Conservation (phyloP, 2,113 vertebrate species). For the Sylvilagus bachmani region DNA sequence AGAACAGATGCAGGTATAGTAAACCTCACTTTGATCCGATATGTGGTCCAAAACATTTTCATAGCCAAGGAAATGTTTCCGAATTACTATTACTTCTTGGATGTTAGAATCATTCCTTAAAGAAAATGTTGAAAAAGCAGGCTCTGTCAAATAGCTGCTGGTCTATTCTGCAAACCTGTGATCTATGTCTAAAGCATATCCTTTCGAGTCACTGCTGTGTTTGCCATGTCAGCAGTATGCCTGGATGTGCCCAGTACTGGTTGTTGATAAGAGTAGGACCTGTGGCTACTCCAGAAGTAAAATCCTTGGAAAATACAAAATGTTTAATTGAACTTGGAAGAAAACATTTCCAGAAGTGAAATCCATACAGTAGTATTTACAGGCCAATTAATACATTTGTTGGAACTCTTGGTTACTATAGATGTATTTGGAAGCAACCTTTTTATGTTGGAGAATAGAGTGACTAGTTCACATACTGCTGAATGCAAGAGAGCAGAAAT, state of each 20-base stretch:
- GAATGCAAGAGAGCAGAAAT: conserved; percentile 50
- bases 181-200: not conserved
- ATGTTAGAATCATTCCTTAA: conserved; percentile 52
- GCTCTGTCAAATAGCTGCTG: conserved; percentile 51
- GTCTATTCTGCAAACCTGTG: not conserved
- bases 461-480: conserved; percentile 46
- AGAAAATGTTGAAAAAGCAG: conserved; percentile 42
- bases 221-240: not conserved
- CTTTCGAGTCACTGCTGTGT: not conserved
- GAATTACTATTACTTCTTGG: conserved; percentile 51
- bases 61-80: conserved; percentile 46
- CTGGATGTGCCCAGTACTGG: not conserved
- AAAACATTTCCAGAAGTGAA: conserved; percentile 55
- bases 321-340: conserved; percentile 50
- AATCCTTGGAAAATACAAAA: conserved; percentile 28
- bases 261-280: not conserved
- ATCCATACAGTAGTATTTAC: conserved; percentile 19
- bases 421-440: conserved; percentile 48
- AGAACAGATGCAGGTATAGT: conserved; percentile 1
- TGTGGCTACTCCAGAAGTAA: not conserved
- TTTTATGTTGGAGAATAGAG: conserved; percentile 54
- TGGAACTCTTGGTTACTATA: conserved; percentile 46
- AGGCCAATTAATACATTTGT: conserved; percentile 33
- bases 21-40: conserved; percentile 19
- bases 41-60: conserved; percentile 50